These are phyloP conservation scores for Petrocephalus microphthalmus DNA, from an alignment of 2,113 vertebrate genomes.

Conservation along the genomic window DNA sequence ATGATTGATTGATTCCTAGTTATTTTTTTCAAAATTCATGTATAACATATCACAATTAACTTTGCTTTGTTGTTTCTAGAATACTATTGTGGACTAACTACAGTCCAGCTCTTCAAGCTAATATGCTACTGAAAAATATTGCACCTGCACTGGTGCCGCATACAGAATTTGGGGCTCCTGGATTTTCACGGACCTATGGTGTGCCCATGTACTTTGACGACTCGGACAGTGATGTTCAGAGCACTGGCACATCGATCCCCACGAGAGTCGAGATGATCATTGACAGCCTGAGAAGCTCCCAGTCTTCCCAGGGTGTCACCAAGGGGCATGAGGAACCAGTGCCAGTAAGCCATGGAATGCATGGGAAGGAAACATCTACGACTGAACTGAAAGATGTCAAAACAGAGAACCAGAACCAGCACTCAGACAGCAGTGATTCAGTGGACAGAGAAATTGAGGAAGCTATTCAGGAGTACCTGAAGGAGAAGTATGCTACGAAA, in stretches of 20 bases:
- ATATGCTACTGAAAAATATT: conserved; percentile 93
- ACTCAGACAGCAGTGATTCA: conserved; percentile 85
- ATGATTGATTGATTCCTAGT: not conserved
- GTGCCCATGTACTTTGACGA: conserved; percentile 76
- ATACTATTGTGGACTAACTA: conserved; percentile 58
- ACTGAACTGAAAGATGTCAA: conserved; percentile 8
- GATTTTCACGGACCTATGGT: conserved; percentile 66
- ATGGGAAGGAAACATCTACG: not conserved
- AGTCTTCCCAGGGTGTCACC: conserved; percentile 71
- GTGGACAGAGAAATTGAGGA: conserved; percentile 89
- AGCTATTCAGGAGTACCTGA: conserved; percentile 89
- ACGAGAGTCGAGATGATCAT: conserved; percentile 86
- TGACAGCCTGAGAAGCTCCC: conserved; percentile 73
- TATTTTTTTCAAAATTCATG: not conserved
- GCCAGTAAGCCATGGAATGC: conserved; percentile 45
- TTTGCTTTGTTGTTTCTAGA: conserved; percentile 45
- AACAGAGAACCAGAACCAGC: conserved; percentile 44
- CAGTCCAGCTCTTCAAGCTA: conserved; percentile 53
- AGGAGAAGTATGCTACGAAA: conserved; percentile 70
- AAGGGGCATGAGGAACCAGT: conserved; percentile 59
- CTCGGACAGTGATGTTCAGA: conserved; percentile 59
- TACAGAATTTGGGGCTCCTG: conserved; percentile 80
- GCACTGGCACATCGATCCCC: conserved; percentile 63
- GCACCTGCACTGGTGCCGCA: conserved; percentile 77
- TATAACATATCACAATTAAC: not conserved